Conservation (phyloP, 1,140 invertebrate genomes). For the Tetranychus cinnabarinus region DNA sequence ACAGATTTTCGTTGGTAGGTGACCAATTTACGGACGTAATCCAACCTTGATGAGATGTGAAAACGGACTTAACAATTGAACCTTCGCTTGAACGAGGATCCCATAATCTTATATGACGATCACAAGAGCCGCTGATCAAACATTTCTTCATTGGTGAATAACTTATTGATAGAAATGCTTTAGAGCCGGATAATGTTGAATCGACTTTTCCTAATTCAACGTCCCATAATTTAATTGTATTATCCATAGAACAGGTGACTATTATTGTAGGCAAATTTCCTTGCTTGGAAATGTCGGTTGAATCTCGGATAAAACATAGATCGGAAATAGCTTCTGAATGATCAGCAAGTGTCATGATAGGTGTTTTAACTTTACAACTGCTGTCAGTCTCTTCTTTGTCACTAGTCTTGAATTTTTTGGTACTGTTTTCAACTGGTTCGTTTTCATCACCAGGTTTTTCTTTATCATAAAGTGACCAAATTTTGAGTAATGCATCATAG, state of each 20-base stretch:
- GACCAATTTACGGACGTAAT: conserved; percentile 75
- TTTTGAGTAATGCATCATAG: conserved; percentile 48
- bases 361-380: conserved; percentile 21
- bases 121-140: conserved; percentile 63
- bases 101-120: conserved; percentile 65
- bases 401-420: background rate
- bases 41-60: conserved; percentile 74
- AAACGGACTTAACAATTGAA: conserved; percentile 57
- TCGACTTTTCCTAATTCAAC: conserved; percentile 38
- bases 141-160: conserved; percentile 48
- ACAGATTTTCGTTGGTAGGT: conserved; percentile 50
- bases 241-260: conserved; percentile 75
- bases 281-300: conserved; percentile 12
- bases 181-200: conserved; percentile 35
- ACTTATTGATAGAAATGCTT: conserved; percentile 66
- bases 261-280: conserved; percentile 19
- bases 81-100: conserved; percentile 72
- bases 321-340: conserved; percentile 72
- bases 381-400: background rate
- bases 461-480: conserved; percentile 25
- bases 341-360: conserved; percentile 62
- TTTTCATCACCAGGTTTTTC: conserved; percentile 5
- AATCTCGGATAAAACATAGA: conserved; percentile 49
- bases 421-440: background rate
- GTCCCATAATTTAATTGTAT: conserved; percentile 85